A percentile compares a stretch with the other conserved stretches of the same genome.
Evolutionary conservation across 2,888 invertebrate genomes (phyloP).

Genomic region (Eudemis profundana): DNA sequence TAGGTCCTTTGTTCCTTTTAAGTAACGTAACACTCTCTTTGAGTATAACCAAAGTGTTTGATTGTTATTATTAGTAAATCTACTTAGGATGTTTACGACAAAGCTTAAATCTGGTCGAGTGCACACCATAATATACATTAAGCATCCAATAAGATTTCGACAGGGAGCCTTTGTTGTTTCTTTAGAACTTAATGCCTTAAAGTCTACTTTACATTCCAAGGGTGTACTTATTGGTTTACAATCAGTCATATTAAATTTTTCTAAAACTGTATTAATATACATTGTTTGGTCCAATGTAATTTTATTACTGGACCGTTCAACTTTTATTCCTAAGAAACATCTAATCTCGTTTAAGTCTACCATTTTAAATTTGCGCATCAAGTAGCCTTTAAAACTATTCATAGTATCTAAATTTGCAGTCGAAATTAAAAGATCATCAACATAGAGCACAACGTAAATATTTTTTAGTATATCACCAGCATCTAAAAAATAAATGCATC

Average conservation of each 20-base stretch:
- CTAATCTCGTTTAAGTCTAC: too few species aligned
- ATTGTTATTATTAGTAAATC: constrained; percentile 52
- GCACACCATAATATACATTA: constrained; percentile 45
- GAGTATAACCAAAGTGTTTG: constrained; percentile 50
- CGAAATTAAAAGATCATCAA: too few species aligned
- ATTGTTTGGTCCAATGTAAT: too few species aligned
- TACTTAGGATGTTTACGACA: constrained; percentile 51
- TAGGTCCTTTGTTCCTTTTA: constrained; percentile 51
- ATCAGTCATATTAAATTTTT: constrained; percentile 17
- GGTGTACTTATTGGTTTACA: constrained; percentile 1
- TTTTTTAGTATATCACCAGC: too few species aligned
- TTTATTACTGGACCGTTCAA: too few species aligned
- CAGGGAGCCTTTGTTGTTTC: not conserved
- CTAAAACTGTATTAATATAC: not conserved
- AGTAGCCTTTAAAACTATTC: not conserved
- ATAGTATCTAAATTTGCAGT: too few species aligned
- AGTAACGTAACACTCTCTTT: constrained; percentile 52
- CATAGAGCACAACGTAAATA: too few species aligned
- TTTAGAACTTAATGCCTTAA: not conserved
- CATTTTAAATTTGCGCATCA: not conserved
- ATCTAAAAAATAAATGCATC: too few species aligned
- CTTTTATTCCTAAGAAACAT: too few species aligned
- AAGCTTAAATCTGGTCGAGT: constrained; percentile 49
- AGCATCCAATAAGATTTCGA: constrained; percentile 4
- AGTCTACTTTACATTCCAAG: not conserved